phyloP scores from a whole-genome alignment of 1,140 invertebrate species.

The Aphelinus atriplicis region DNA sequence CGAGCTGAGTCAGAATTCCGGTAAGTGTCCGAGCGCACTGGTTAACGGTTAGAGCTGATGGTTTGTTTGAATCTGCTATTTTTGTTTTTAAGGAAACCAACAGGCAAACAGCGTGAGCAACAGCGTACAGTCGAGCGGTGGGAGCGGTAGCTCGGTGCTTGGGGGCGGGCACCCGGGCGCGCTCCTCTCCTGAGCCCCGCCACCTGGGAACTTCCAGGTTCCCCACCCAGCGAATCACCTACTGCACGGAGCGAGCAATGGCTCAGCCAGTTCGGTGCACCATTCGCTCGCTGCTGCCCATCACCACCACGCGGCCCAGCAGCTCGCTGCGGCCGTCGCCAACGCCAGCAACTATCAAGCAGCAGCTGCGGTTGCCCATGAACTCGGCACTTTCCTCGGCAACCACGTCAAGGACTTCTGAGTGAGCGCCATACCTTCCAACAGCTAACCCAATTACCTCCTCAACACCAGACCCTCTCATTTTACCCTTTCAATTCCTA shows the following conservation, averaged over 20 bases:
- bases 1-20: slow-evolving; percentile 76
- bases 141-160: slow-evolving; percentile 51
- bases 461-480: too few species aligned
- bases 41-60: slow-evolving; percentile 57
- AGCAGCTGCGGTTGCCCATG: slow-evolving; percentile 46
- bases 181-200: slow-evolving; percentile 66
- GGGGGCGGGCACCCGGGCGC: slow-evolving; percentile 61
- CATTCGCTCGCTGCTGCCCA: slow-evolving; percentile 59
- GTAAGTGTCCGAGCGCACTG: slow-evolving; percentile 44
- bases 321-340: slow-evolving; percentile 13
- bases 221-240: slow-evolving; percentile 61
- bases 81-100: background rate
- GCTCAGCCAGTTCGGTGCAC: slow-evolving; percentile 37
- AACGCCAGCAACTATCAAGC: slow-evolving; percentile 57
- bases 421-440: slow-evolving; percentile 53
- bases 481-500: too few species aligned
- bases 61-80: too few species aligned
- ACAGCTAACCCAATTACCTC: slow-evolving; percentile 46
- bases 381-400: slow-evolving; percentile 59
- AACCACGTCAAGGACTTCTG: slow-evolving; percentile 64
- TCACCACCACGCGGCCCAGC: slow-evolving; percentile 52
- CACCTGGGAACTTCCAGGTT: slow-evolving; percentile 67
- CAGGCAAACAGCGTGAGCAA: slow-evolving; percentile 31
- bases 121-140: slow-evolving; percentile 22
- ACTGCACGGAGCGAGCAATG: slow-evolving; percentile 54